phyloP scores from a whole-genome alignment of 2,113 vertebrate species.

The Oxyruncus cristatus region DNA sequence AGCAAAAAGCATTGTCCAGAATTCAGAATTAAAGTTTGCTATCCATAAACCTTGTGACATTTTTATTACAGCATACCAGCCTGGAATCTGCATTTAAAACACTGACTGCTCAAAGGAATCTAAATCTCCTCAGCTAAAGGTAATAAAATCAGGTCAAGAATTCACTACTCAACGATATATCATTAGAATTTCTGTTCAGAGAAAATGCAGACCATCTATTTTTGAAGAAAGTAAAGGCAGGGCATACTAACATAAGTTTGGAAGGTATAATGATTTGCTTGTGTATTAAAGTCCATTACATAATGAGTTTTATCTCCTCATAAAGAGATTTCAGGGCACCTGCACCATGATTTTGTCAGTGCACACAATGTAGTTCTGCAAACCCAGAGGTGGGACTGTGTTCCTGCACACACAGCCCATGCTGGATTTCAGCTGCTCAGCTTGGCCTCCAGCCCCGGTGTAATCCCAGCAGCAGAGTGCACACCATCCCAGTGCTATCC shows the following conservation, averaged over 20 bases:
- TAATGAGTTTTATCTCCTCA: not conserved
- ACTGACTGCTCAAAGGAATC: slow-evolving; percentile 26
- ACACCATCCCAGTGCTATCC: not conserved
- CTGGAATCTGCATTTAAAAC: slow-evolving; percentile 23
- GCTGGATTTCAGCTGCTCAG: not conserved
- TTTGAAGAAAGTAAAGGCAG: not conserved
- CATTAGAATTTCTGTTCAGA: not conserved
- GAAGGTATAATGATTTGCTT: not conserved
- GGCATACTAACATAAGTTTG: not conserved
- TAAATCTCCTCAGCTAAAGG: slow-evolving; percentile 50
- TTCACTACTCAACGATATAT: not conserved
- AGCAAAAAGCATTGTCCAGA: slow-evolving; percentile 16
- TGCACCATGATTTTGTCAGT: not conserved
- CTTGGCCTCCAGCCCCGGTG: not conserved
- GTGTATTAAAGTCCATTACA: not conserved
- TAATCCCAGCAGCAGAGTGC: not conserved
- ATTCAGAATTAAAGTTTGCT: slow-evolving; percentile 36
- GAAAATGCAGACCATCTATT: not conserved
- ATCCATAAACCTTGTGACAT: slow-evolving; percentile 16
- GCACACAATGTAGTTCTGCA: not conserved
- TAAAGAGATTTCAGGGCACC: not conserved
- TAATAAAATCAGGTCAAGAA: slow-evolving; percentile 48
- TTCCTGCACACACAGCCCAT: rapidly evolving
- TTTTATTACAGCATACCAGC: slow-evolving; percentile 3
- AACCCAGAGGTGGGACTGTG: not conserved